phyloP scores from a whole-genome alignment of 2,113 vertebrate genomes.

The Dasyornis broadbenti region DNA sequence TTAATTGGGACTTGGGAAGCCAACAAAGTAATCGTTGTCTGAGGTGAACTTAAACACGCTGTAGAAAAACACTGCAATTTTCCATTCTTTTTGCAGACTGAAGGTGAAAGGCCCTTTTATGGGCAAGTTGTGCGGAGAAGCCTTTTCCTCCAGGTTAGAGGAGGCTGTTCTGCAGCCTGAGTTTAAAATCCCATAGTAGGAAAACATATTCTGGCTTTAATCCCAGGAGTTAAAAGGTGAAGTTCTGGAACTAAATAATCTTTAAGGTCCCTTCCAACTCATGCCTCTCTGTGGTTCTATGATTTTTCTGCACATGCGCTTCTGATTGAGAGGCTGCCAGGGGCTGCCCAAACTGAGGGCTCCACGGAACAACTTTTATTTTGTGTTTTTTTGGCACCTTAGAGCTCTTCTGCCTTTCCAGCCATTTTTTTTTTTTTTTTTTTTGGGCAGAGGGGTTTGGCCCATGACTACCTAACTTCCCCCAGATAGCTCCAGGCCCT shows the following conservation, averaged over 20 bases:
- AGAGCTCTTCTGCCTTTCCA: neutral
- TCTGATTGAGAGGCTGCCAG: neutral
- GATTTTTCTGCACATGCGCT: neutral
- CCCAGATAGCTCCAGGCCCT: neutral
- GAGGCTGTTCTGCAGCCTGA: neutral
- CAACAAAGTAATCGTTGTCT: neutral
- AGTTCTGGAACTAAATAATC: neutral
- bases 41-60: neutral
- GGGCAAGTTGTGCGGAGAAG: neutral
- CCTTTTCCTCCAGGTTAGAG: neutral
- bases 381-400: neutral
- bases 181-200: neutral
- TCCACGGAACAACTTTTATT: neutral
- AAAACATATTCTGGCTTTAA: neutral
- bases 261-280: neutral
- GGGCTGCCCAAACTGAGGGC: neutral
- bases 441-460: neutral
- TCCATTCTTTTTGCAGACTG: neutral
- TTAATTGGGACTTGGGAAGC: conserved; percentile 5
- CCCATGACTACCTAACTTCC: neutral
- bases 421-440: neutral
- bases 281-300: neutral
- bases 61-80: conserved; percentile 14
- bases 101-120: neutral
- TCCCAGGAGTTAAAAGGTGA: neutral